phyloP scores from a whole-genome alignment of 1,140 invertebrate genomes.

The Rhyacophila brunnea region DNA sequence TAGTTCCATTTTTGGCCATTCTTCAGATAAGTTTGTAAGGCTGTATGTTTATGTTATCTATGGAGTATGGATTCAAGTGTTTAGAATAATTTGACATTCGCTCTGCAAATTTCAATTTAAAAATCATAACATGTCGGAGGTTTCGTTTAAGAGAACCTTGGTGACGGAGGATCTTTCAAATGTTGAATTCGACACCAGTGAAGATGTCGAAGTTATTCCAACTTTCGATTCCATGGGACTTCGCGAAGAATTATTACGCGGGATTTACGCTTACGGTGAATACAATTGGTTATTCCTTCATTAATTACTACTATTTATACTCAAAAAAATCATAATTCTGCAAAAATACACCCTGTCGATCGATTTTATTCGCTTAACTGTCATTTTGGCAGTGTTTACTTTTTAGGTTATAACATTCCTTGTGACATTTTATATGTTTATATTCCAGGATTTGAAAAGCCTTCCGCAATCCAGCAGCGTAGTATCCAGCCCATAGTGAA shows the following conservation, averaged over 20 bases:
- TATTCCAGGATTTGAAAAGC: slow-evolving; percentile 93
- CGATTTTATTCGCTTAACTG: background rate
- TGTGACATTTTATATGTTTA: background rate
- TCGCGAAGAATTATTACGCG: slow-evolving; percentile 89
- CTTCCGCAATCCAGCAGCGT: slow-evolving; percentile 98
- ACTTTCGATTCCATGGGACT: slow-evolving; percentile 96
- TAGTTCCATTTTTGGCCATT: too few relatives aligned
- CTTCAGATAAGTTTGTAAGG: too few relatives aligned
- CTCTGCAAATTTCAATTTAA: background rate
- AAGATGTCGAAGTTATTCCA: slow-evolving; percentile 98
- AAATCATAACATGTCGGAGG: slow-evolving; percentile 8
- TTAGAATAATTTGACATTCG: background rate
- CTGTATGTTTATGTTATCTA: too few relatives aligned
- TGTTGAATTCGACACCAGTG: slow-evolving; percentile 98
- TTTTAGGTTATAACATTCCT: background rate
- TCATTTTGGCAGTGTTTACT: background rate
- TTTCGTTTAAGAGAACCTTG: slow-evolving; percentile 13
- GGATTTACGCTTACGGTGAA: slow-evolving; percentile 97
- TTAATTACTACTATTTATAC: background rate
- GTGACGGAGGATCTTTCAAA: slow-evolving; percentile 83
- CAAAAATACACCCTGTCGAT: too few relatives aligned
- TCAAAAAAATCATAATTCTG: too few relatives aligned
- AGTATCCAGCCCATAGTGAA: slow-evolving; percentile 96
- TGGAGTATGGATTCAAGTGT: too few relatives aligned
- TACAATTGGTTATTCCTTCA: slow-evolving; percentile 8